Conservation (phyloP, 2,888 invertebrate genomes). For the Drosophila tanythrix region DNA sequence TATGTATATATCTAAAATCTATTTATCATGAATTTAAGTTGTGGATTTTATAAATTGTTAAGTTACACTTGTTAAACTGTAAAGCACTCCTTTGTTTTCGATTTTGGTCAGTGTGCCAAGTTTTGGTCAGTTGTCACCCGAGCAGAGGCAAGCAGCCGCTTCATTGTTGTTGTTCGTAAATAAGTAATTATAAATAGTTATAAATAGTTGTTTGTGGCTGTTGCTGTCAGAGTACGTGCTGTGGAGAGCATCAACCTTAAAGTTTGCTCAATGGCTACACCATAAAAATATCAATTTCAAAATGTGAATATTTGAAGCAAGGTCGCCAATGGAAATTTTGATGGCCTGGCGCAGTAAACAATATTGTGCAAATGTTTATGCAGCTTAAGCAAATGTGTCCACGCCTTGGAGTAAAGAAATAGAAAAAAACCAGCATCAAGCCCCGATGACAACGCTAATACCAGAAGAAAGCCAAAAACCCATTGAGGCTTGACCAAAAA, state of each 20-base stretch:
- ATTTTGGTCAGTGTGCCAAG: slow-evolving; percentile 33
- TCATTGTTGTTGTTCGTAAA: slow-evolving; percentile 29
- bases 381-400: slow-evolving; percentile 46
- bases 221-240: slow-evolving; percentile 38
- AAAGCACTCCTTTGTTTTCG: neutral
- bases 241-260: slow-evolving; percentile 53
- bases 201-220: slow-evolving; percentile 28
- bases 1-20: neutral
- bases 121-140: slow-evolving; percentile 9
- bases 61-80: neutral
- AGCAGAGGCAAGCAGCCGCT: slow-evolving; percentile 22
- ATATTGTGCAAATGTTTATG: slow-evolving; percentile 56
- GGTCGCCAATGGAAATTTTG: slow-evolving; percentile 42
- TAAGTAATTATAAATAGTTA: slow-evolving; percentile 42
- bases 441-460: slow-evolving; percentile 44
- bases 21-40: neutral
- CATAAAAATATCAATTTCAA: slow-evolving; percentile 37
- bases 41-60: neutral
- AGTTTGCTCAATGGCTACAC: slow-evolving; percentile 27
- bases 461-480: slow-evolving; percentile 58
- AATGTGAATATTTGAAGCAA: slow-evolving; percentile 47
- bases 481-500: slow-evolving; percentile 51
- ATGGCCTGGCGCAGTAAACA: slow-evolving; percentile 23
- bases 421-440: slow-evolving; percentile 12
- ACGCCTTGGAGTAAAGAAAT: slow-evolving; percentile 32